Conservation (phyloP, 2,113 vertebrate species). For the Laticauda colubrina region DNA sequence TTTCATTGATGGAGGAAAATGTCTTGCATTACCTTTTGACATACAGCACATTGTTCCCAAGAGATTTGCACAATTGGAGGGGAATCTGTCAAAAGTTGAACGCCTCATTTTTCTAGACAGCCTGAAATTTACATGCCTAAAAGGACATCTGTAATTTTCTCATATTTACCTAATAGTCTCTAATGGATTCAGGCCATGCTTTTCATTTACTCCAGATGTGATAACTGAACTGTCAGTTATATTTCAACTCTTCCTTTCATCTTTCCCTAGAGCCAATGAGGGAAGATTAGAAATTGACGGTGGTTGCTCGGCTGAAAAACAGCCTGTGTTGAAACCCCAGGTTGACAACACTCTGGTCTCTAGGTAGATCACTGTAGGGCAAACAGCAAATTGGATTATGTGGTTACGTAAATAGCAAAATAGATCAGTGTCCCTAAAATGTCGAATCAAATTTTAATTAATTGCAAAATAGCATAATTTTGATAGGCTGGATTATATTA, state of each 20-base stretch:
- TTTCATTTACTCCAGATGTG: slow-evolving; percentile 92
- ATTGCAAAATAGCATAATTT: slow-evolving; percentile 55
- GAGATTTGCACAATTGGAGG: slow-evolving; percentile 10
- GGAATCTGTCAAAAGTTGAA: slow-evolving; percentile 62
- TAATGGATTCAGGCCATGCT: slow-evolving; percentile 94
- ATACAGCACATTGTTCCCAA: slow-evolving; percentile 47
- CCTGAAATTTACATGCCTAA: slow-evolving; percentile 78
- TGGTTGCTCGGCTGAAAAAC: slow-evolving; percentile 61
- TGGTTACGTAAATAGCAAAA: slow-evolving; percentile 84
- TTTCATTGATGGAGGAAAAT: slow-evolving; percentile 23
- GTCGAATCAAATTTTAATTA: slow-evolving; percentile 70
- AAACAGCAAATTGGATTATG: slow-evolving; percentile 82
- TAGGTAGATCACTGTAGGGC: slow-evolving; percentile 76
- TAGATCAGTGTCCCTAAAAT: slow-evolving; percentile 79
- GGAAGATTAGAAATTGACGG: slow-evolving; percentile 77
- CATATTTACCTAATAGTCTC: slow-evolving; percentile 89
- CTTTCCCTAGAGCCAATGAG: slow-evolving; percentile 88
- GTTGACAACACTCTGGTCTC: slow-evolving; percentile 75
- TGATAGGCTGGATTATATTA: slow-evolving; percentile 14
- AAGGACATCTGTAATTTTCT: slow-evolving; percentile 87
- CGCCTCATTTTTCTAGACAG: slow-evolving; percentile 67
- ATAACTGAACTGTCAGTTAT: slow-evolving; percentile 90
- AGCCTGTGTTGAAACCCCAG: slow-evolving; percentile 76
- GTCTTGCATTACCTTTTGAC: slow-evolving; percentile 22
- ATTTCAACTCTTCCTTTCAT: slow-evolving; percentile 87